Base-by-base conservation (phyloP, 1,140 invertebrate species). In the Pogonognathellus flavescens region DNA sequence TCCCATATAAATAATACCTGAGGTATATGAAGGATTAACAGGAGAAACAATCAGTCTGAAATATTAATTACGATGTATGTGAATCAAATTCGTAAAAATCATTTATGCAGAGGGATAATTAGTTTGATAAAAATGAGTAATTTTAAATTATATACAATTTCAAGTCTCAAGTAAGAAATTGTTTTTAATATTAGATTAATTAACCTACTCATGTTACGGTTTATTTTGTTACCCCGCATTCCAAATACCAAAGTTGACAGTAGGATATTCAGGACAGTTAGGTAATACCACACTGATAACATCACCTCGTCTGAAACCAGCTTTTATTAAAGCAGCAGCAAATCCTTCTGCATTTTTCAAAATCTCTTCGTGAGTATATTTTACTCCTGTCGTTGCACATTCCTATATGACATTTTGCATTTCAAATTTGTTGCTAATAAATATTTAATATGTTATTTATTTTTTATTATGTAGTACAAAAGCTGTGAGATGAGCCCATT, bases 401-500 rank as follows among this genome's bases (percentile, higher is more conserved):
- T 86, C 85, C 62, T 84, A 49, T 3, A 66, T 11, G 13, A 20
- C 18, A 59, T 7, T 18, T 59, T 18, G 20, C 60, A 62, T 11
- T 22, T 18, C 20, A 20, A 62, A 22, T 7, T 20, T 62, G n/a
- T n/a, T n/a, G n/a, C n/a, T 62, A 62, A 20, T 62, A 70, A 16
- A 6, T 55, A 9, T 31, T 66, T 9, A 66, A 66, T 66, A 13
- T 53, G 52, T 8, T 18, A 60, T 20, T 0, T 60, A 20, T 0
- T 10, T 10, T 60, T 60, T 4, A 59, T 14, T 59, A 18, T 5
- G 9, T 59, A 22, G 62, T 84, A 86, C 86, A 84, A 84, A 86
- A 31, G 86, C 86, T 49, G 82, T 60, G 10, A 76, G 41, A 81
- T 86, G 49, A 72, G 76, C 86, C 86, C 86, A 87, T 76, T 41